These are phyloP conservation scores for Teleogryllus oceanicus DNA, from an alignment of 2,888 invertebrate genomes.

Conservation along the genomic window DNA sequence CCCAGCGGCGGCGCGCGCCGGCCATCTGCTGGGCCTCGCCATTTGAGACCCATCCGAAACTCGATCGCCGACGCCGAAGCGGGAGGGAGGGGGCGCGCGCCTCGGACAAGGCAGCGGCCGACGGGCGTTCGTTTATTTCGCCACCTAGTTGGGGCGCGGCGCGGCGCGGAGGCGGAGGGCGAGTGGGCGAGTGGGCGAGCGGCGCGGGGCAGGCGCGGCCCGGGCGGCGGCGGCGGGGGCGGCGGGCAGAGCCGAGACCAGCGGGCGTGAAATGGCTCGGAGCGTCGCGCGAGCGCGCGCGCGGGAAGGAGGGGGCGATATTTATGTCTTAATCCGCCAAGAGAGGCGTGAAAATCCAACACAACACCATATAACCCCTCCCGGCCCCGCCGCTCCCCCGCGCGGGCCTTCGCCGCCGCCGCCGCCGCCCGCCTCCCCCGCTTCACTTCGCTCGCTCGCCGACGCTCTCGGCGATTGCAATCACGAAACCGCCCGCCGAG, in stretches of 20 bases:
- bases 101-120: background rate
- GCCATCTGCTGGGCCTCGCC: no score
- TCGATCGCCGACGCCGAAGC: no score
- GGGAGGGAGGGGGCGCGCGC: no score
- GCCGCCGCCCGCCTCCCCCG: background rate
- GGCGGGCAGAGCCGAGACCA: constrained; percentile 41
- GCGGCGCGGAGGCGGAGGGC: no score
- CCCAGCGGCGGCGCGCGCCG: no score
- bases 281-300: background rate
- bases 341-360: constrained; percentile 31
- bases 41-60: no score
- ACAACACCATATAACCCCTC: constrained; percentile 29
- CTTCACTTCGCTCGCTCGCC: constrained; percentile 3
- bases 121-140: background rate
- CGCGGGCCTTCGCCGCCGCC: background rate
- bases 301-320: constrained; percentile 29
- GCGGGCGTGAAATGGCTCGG: constrained; percentile 35
- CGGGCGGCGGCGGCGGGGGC: constrained; percentile 37
- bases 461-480: constrained; percentile 22
- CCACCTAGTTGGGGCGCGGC: background rate
- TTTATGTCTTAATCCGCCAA: constrained; percentile 34
- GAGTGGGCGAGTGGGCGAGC: constrained; percentile 19
- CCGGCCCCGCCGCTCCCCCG: background rate
- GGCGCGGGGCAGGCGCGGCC: constrained; percentile 41
- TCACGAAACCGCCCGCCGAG: constrained; percentile 24